Evolutionary conservation across 2,888 invertebrate species (phyloP).

Genomic region (Callosobruchus maculatus): DNA sequence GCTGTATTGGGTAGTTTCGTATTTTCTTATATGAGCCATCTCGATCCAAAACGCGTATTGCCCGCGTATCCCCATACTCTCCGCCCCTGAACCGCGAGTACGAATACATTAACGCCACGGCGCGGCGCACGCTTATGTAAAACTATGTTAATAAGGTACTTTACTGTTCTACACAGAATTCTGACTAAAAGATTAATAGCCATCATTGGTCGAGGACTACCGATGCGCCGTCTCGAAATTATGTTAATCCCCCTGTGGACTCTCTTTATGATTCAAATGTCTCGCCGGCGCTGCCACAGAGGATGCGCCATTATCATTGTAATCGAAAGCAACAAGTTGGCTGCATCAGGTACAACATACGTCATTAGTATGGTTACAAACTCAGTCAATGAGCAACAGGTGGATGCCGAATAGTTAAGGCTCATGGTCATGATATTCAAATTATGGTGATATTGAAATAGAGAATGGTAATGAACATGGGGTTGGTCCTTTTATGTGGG

Average conservation of each 20-base stretch:
- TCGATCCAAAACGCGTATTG: too few relatives aligned
- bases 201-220: conserved; percentile 17
- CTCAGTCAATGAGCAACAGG: not conserved
- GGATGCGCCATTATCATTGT: conserved; percentile 35
- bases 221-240: conserved; percentile 24
- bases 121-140: conserved; percentile 40
- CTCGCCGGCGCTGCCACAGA: conserved; percentile 17
- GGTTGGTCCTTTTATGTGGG: too few relatives aligned
- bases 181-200: conserved; percentile 29
- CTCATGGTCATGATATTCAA: not conserved
- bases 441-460: not conserved
- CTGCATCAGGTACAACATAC: not conserved
- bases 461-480: too few relatives aligned
- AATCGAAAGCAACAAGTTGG: conserved; percentile 24
- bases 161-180: conserved; percentile 29
- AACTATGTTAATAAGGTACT: conserved; percentile 39
- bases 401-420: not conserved
- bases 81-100: conserved; percentile 8
- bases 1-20: too few relatives aligned
- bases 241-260: conserved; percentile 22
- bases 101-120: conserved; percentile 36
- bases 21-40: too few relatives aligned
- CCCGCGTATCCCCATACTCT: not conserved
- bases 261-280: conserved; percentile 17
- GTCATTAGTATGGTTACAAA: not conserved